These are phyloP conservation scores for Aldrovandia affinis DNA, from an alignment of 2,797 vertebrate genomes.

Conservation along the genomic window DNA sequence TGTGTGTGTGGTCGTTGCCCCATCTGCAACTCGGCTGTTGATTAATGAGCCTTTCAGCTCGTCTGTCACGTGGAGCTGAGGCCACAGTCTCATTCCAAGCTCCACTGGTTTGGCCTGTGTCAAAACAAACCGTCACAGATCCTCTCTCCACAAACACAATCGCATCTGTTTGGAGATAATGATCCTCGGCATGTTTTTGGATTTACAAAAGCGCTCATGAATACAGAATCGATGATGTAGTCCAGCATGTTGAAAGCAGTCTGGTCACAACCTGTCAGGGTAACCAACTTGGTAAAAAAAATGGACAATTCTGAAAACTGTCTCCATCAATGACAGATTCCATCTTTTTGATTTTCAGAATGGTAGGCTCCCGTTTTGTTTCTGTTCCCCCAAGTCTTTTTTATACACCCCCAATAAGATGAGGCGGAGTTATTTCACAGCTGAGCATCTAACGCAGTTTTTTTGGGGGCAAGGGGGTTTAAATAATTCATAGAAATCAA, in stretches of 20 bases:
- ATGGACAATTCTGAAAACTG: constrained; percentile 70
- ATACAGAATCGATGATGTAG: constrained; percentile 83
- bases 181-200: constrained; percentile 83
- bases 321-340: constrained; percentile 81
- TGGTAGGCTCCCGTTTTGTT: constrained; percentile 66
- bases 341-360: constrained; percentile 79
- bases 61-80: constrained; percentile 85
- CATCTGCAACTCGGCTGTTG: constrained; percentile 92
- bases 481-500: no score
- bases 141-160: constrained; percentile 11
- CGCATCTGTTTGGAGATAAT: constrained; percentile 87
- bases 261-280: constrained; percentile 86
- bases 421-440: not conserved
- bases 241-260: constrained; percentile 84
- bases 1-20: constrained; percentile 91
- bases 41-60: constrained; percentile 98
- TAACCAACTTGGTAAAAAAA: constrained; percentile 64
- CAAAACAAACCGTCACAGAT: constrained; percentile 68
- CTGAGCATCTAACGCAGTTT: not conserved
- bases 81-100: constrained; percentile 88
- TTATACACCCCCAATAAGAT: no score
- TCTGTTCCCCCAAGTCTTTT: not conserved
- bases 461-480: no score
- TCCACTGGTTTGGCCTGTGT: constrained; percentile 87
- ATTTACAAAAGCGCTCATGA: constrained; percentile 66